phyloP scores from a whole-genome alignment of 2,888 invertebrate species.

The Parochlus steinenii region DNA sequence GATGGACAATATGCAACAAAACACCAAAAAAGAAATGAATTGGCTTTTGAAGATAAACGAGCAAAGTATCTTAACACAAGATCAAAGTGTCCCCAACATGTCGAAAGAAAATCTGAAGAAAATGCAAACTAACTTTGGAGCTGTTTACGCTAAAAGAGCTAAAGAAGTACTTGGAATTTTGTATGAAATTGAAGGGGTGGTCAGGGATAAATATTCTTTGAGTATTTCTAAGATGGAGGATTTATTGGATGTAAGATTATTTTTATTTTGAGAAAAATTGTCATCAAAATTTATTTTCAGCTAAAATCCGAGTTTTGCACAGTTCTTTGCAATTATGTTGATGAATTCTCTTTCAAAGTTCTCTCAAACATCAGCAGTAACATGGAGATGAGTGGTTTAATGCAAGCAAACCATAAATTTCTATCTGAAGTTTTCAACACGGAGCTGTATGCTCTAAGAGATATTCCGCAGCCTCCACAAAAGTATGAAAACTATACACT shows the following conservation, averaged over 20 bases:
- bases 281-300: conserved; percentile 13
- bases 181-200: conserved; percentile 24
- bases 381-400: conserved; percentile 23
- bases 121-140: conserved; percentile 26
- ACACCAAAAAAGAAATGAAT: conserved; percentile 23
- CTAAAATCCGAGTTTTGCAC: conserved; percentile 26
- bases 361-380: conserved; percentile 29
- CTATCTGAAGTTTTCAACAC: conserved; percentile 26
- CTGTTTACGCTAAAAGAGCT: conserved; percentile 25
- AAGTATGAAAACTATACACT: background rate
- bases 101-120: conserved; percentile 22
- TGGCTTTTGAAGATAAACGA: conserved; percentile 29
- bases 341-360: conserved; percentile 28
- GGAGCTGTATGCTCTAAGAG: conserved; percentile 26
- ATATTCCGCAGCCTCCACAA: conserved; percentile 13
- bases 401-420: conserved; percentile 22
- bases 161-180: conserved; percentile 28
- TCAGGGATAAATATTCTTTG: conserved; percentile 18
- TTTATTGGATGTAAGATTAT: conserved; percentile 16
- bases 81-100: conserved; percentile 22
- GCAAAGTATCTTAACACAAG: conserved; percentile 27
- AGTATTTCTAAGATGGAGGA: conserved; percentile 21
- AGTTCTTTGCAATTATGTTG: conserved; percentile 23
- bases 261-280: background rate
- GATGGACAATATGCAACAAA: conserved; percentile 21